Conservation (phyloP, 1,140 invertebrate genomes). For the Penaeus vannamei region DNA sequence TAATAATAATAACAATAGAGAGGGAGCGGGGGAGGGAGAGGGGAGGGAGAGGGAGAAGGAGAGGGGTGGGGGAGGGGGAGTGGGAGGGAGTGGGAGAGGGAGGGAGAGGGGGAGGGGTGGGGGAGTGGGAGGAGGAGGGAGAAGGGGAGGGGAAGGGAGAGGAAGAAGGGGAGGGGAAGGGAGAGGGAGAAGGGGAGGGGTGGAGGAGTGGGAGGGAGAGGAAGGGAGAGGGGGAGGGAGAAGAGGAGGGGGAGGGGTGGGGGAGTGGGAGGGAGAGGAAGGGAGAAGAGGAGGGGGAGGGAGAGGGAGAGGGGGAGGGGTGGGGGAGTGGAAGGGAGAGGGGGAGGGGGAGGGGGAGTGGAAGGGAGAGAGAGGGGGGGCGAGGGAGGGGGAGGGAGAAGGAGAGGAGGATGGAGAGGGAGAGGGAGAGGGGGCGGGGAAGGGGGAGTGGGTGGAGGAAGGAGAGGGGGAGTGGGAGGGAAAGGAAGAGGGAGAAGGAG, state of each 20-base stretch:
- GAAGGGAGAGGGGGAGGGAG: too few relatives aligned
- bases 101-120: neutral
- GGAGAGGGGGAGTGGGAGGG: neutral
- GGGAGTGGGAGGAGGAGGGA: too few relatives aligned
- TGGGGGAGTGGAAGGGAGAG: constrained; percentile 35
- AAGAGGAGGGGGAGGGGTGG: neutral
- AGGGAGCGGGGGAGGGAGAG: neutral
- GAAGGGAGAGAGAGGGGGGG: too few relatives aligned
- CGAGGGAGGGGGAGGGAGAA: neutral
- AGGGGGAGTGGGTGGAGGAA: neutral
- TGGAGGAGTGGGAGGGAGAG: constrained; percentile 62
- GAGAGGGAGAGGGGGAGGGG: neutral
- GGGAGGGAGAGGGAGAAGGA: neutral
- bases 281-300: neutral
- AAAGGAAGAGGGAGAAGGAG: neutral
- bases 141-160: neutral
- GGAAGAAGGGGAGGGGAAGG: constrained; percentile 2
- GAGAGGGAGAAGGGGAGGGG: constrained; percentile 70
- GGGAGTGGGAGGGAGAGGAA: neutral
- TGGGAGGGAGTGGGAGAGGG: too few relatives aligned
- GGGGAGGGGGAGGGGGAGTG: neutral
- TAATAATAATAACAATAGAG: neutral
- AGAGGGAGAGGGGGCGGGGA: too few relatives aligned
- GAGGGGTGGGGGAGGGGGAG: neutral
- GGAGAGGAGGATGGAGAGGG: too few relatives aligned